A percentile compares a stretch with the other conserved stretches of the same genome.
These are phyloP conservation scores for Polydesmus complanatus DNA, from an alignment of 2,888 invertebrate species.

Conservation along the genomic window DNA sequence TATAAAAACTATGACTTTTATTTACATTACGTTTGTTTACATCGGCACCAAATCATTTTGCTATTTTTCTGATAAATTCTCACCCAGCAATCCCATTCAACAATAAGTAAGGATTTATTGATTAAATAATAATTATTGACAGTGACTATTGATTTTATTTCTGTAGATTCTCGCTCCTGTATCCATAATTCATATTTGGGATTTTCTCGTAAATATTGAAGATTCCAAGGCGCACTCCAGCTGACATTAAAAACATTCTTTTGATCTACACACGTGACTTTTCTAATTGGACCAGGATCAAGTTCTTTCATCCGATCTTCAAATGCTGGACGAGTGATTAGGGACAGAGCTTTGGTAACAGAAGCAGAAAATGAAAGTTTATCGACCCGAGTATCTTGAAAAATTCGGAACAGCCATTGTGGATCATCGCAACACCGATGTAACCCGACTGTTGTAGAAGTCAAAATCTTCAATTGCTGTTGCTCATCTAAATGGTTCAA, in stretches of 20 bases:
- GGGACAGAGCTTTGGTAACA: background rate
- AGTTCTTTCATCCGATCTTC: background rate
- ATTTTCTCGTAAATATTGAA: background rate
- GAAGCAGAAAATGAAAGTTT: conserved; percentile 1
- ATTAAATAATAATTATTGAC: background rate
- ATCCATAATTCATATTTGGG: conserved; percentile 11
- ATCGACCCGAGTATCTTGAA: conserved; percentile 38
- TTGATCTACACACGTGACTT: conserved; percentile 1
- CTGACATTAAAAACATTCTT: background rate
- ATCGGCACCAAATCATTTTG: background rate
- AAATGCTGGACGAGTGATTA: background rate
- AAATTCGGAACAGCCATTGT: conserved; percentile 37
- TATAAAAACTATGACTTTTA: too few species aligned
- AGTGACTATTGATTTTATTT: background rate
- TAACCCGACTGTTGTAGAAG: conserved; percentile 28
- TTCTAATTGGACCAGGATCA: conserved; percentile 10
- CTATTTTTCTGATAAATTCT: background rate
- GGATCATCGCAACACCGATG: conserved; percentile 38
- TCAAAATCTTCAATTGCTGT: conserved; percentile 27
- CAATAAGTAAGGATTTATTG: background rate
- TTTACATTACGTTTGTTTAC: background rate
- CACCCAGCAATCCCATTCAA: conserved; percentile 10
- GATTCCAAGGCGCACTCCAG: conserved; percentile 13
- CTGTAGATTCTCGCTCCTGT: background rate
- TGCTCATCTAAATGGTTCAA: conserved; percentile 29